Evolutionary conservation across 2,797 vertebrate genomes (phyloP).

Genomic region (Notolepis coatsorum): DNA sequence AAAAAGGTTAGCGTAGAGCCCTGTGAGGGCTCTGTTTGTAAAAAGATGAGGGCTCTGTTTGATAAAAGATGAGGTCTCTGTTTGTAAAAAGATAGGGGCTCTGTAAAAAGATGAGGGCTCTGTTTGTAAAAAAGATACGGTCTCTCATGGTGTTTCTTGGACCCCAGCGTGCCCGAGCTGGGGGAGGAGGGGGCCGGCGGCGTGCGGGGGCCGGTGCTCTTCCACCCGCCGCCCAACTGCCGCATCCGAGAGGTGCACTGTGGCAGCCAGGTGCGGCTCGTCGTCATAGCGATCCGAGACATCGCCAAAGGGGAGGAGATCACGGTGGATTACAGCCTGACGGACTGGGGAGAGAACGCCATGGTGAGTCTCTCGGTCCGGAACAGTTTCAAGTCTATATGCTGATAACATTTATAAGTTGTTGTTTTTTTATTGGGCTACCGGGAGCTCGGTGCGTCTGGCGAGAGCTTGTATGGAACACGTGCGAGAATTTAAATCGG

Average conservation of each 20-base stretch:
- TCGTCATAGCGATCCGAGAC: conserved; percentile 85
- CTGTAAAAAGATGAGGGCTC: no score
- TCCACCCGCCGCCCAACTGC: conserved; percentile 85
- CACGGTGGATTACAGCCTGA: conserved; percentile 86
- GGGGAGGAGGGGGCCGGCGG: conserved; percentile 81
- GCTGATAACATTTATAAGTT: no score
- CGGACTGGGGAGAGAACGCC: conserved; percentile 84
- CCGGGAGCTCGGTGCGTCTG: no score
- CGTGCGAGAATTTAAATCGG: no score
- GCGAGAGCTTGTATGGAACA: no score
- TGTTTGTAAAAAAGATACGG: not conserved
- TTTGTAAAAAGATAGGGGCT: no score
- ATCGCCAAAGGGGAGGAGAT: conserved; percentile 87
- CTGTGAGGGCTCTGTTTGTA: no score
- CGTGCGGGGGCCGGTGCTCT: conserved; percentile 81
- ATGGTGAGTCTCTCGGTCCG: conserved; percentile 67
- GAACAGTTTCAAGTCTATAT: no score
- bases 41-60: not conserved
- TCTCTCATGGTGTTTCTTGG: not conserved
- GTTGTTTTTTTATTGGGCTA: no score
- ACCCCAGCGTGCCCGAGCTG: conserved; percentile 79
- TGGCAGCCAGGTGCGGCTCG: conserved; percentile 84
- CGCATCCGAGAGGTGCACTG: conserved; percentile 86
- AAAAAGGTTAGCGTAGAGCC: no score
- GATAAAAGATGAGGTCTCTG: conserved; percentile 10